Percentiles rank a stretch among this genome's conserved stretches.
Evolutionary conservation across 2,797 vertebrate species (phyloP).

Genomic region (Sebastes hopkinsi): DNA sequence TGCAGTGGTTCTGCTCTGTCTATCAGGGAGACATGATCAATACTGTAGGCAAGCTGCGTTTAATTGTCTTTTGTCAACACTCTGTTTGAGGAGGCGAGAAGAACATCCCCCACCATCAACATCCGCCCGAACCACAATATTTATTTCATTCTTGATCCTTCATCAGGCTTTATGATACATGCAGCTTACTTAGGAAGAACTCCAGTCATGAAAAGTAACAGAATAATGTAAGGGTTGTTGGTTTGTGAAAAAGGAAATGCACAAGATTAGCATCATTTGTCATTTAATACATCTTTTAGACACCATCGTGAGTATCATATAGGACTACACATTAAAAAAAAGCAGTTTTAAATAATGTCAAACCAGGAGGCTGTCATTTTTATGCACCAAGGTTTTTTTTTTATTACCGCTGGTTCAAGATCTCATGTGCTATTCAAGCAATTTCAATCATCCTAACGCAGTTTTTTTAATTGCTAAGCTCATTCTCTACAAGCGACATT

Average conservation of each 20-base stretch:
- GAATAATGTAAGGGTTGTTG: background rate
- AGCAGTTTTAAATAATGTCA: background rate
- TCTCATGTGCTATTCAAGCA: background rate
- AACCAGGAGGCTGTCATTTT: background rate
- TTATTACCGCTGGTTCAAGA: background rate
- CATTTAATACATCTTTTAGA: background rate
- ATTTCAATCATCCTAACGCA: background rate
- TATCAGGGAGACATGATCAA: slow-evolving; percentile 76
- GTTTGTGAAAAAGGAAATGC: background rate
- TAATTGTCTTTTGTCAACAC: slow-evolving; percentile 79
- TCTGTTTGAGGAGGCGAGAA: slow-evolving; percentile 22
- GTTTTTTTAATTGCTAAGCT: background rate
- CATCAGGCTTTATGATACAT: background rate
- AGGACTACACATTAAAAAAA: background rate
- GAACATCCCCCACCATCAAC: background rate
- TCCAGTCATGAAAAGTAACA: background rate
- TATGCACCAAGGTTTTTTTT: background rate
- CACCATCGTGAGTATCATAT: background rate
- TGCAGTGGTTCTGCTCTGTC: slow-evolving; percentile 76
- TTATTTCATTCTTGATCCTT: slow-evolving; percentile 1
- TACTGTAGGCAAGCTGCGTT: slow-evolving; percentile 70
- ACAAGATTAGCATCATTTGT: background rate
- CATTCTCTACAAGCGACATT: slow-evolving; percentile 6
- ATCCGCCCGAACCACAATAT: slow-evolving; percentile 7
- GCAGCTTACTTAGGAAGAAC: background rate